Conservation (phyloP, 1,140 invertebrate species). For the Leptopilina clavipes region DNA sequence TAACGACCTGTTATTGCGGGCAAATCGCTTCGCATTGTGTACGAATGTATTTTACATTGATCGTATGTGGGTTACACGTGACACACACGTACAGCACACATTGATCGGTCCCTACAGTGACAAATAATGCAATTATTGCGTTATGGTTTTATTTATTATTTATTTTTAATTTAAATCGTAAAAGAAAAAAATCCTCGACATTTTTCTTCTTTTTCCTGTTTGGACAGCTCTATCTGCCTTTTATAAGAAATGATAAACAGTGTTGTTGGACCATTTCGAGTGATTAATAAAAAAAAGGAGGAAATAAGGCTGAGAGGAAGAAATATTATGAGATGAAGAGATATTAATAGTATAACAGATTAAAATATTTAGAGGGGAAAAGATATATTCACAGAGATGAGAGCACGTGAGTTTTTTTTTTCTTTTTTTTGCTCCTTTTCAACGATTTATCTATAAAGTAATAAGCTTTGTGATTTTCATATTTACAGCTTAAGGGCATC, state of each 20-base stretch:
- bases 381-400: not conserved
- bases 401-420: slow-evolving; percentile 1
- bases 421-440: slow-evolving; percentile 12
- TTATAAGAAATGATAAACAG: slow-evolving; percentile 15
- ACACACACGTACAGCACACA: slow-evolving; percentile 32
- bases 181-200: not conserved
- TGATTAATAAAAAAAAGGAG: slow-evolving; percentile 8
- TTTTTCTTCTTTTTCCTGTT: not conserved
- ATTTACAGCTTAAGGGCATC: not conserved
- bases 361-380: not conserved
- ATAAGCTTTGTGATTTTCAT: not conserved
- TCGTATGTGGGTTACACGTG: slow-evolving; percentile 27
- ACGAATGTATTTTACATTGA: slow-evolving; percentile 35
- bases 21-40: slow-evolving; percentile 29
- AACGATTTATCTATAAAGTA: not conserved
- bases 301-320: slow-evolving; percentile 21
- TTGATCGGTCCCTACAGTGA: slow-evolving; percentile 2
- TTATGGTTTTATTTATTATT: not conserved
- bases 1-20: slow-evolving; percentile 29
- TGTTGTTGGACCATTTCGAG: slow-evolving; percentile 10
- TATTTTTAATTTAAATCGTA: not conserved
- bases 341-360: not conserved
- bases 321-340: not conserved
- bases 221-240: slow-evolving; percentile 9
- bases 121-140: not conserved